Percentiles rank a stretch among this genome's conserved stretches.
phyloP scores from a whole-genome alignment of 2,888 invertebrate genomes.

The Anorthoa munda region DNA sequence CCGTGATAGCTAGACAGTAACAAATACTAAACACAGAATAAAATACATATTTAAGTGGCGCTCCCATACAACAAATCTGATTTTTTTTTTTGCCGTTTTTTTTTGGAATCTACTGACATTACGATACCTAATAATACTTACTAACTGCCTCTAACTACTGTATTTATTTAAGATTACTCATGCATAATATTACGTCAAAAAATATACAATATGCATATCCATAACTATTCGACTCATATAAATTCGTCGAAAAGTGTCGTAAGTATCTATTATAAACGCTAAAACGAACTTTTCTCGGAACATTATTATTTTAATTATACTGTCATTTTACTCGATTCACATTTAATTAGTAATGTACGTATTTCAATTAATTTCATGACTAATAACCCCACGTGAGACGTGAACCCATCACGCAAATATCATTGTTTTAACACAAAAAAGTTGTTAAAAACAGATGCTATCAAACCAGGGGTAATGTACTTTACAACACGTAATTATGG shows the following conservation, averaged over 20 bases:
- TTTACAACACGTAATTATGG: conserved; percentile 82
- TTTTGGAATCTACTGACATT: not conserved
- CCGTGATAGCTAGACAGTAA: too few species aligned
- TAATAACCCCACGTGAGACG: conserved; percentile 70
- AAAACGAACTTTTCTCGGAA: conserved; percentile 55
- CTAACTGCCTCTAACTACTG: not conserved
- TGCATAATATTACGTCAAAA: conserved; percentile 16
- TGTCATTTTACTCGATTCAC: conserved; percentile 63
- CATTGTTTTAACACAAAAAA: conserved; percentile 82
- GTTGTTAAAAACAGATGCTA: conserved; percentile 81
- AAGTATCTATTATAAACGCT: conserved; percentile 11
- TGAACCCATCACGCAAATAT: conserved; percentile 75
- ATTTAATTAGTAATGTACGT: conserved; percentile 60
- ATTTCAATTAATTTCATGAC: conserved; percentile 74
- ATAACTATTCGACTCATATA: conserved; percentile 23
- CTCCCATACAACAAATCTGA: too few species aligned
- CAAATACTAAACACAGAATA: too few species aligned
- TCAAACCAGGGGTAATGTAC: conserved; percentile 77
- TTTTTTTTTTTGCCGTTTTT: too few species aligned
- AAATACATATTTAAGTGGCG: too few species aligned
- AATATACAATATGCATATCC: conserved; percentile 18
- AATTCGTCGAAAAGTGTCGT: conserved; percentile 28
- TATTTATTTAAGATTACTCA: conserved; percentile 5
- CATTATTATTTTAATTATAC: conserved; percentile 55
- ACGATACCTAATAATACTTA: conserved; percentile 1